Base-by-base conservation (phyloP, 2,797 vertebrate genomes). In the Pipistrellus kuhlii region DNA sequence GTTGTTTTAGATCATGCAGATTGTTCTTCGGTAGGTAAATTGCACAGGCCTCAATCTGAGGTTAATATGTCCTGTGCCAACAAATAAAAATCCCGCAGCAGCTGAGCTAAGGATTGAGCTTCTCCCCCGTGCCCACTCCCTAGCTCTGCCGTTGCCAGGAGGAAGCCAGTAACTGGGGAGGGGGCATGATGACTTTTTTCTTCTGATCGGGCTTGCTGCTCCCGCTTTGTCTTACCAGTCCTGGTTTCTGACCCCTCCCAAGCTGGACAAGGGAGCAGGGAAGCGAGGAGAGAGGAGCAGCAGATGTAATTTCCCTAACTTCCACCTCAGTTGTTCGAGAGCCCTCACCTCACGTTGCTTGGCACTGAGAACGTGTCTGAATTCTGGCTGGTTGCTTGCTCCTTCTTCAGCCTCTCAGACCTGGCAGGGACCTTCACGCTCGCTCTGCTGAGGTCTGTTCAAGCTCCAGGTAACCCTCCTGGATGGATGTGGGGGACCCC, bases 1-100 rank as follows among this genome's bases (percentile, higher is more conserved):
- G 41, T 92, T 85, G 59, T 68, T 51, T 93, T 88, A 84, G 35
- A 13, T 86, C 64, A 53, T 88, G 80, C 27, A 81, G 38, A 68
- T 80, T 18, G 14, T 71, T 32, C 41, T 84, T 76, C 2, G 35
- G 53, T 44, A 46, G 78, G 35, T 83, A 86, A 84, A 55, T 83
- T 32, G 53, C 23, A 41, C 10, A 80, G 32, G 32, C 80, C 68
- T 94, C 51, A 72, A 1, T 66, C 53, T 87, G 32, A 32, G 38
- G 30, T 86, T 91, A 38, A 82, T 77, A 44, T 78, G 17, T 66
- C 68, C 51, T 15, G 13, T 27, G 48, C 44, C 27, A 57, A 62
- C 15, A 62, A 73, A 68, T 94, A 17, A 73, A 78, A 23, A n/a
- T 55, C 46, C 51, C 25, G 53, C 72, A 91, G 32, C 27, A 71